Evolutionary conservation across 2,113 vertebrate species (phyloP).

Genomic region (Sinocyclocheilus anshuiensis): DNA sequence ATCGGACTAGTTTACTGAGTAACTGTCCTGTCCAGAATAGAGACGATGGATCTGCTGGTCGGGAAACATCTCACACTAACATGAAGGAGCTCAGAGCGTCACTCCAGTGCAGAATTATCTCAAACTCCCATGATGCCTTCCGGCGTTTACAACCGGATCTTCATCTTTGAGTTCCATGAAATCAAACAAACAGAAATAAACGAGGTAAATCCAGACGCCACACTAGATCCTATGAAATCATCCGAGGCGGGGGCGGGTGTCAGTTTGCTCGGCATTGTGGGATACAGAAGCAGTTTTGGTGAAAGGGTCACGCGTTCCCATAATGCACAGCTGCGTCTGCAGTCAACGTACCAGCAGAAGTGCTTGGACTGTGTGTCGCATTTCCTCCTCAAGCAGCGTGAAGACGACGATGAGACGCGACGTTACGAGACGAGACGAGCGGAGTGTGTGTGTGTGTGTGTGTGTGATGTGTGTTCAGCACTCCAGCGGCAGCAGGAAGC

Average conservation of each 20-base stretch:
- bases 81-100: background rate
- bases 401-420: background rate
- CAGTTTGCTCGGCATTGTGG: conserved; percentile 1
- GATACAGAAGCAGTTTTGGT: conserved; percentile 20
- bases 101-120: background rate
- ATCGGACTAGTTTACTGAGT: background rate
- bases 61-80: background rate
- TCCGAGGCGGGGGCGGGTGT: background rate
- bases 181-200: background rate
- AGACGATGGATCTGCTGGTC: background rate
- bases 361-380: background rate
- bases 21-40: no score
- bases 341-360: background rate
- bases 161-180: background rate
- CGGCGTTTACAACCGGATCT: background rate
- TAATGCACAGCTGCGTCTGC: conserved; percentile 5
- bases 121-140: background rate
- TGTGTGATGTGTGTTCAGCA: conserved; percentile 69
- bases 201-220: background rate
- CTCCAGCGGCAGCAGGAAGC: conserved; percentile 84
- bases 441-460: background rate
- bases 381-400: background rate
- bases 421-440: background rate
- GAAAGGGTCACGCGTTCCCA: background rate
- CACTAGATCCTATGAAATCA: background rate